Conservation (phyloP, 2,888 invertebrate species). For the Polia nebulosa region DNA sequence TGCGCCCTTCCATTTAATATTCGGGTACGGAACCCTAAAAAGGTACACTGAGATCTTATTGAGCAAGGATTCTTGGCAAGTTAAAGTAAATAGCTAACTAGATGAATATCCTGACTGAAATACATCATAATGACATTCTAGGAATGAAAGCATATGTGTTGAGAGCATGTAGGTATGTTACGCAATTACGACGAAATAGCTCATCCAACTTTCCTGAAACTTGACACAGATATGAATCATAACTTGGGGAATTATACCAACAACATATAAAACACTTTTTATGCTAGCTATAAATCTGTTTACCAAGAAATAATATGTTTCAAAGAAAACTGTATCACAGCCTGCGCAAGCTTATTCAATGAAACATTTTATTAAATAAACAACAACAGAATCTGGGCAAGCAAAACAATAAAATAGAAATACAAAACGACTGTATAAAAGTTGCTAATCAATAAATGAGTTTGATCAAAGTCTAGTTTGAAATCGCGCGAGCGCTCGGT, state of each 20-base stretch:
- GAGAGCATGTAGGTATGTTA: conserved; percentile 39
- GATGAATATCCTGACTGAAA: conserved; percentile 12
- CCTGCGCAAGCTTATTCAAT: conserved; percentile 5
- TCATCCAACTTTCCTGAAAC: conserved; percentile 60
- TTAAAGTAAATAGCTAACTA: conserved; percentile 11
- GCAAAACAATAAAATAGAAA: conserved; percentile 21
- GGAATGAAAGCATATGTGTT: conserved; percentile 41
- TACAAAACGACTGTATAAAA: conserved; percentile 28
- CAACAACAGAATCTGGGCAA: background rate
- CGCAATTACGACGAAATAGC: conserved; percentile 60
- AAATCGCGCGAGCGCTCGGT: conserved; percentile 79
- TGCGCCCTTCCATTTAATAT: no score
- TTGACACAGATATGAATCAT: conserved; percentile 60
- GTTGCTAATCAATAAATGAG: conserved; percentile 49
- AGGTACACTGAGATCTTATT: background rate
- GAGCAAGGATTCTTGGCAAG: background rate
- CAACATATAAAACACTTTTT: conserved; percentile 56
- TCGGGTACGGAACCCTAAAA: no score
- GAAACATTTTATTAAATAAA: conserved; percentile 21
- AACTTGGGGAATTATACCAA: conserved; percentile 57
- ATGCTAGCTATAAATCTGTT: conserved; percentile 47
- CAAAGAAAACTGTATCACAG: conserved; percentile 24
- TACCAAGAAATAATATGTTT: conserved; percentile 34
- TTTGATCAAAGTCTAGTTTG: conserved; percentile 75
- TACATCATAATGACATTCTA: conserved; percentile 30